Conservation (phyloP, 1,140 invertebrate genomes). For the Macrobrachium nipponense region DNA sequence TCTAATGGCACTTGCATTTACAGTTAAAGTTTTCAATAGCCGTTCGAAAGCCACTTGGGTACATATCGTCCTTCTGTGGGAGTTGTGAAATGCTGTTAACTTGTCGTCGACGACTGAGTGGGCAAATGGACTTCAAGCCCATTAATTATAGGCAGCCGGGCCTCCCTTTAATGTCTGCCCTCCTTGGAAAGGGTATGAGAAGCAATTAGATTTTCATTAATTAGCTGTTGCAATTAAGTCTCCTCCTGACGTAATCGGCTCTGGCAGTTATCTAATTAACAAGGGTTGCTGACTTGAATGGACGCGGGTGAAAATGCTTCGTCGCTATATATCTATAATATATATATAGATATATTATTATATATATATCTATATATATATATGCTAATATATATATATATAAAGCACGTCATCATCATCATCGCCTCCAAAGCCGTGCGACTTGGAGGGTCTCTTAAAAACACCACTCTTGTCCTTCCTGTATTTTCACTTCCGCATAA, state of each 20-base stretch:
- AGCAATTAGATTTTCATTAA: slow-evolving; percentile 24
- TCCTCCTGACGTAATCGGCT: slow-evolving; percentile 7
- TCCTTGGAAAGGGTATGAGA: not conserved
- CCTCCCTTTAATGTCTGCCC: not conserved
- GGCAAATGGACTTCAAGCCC: not conserved
- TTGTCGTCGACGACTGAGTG: not conserved
- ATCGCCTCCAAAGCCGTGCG: too few species aligned
- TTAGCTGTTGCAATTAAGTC: slow-evolving; percentile 19
- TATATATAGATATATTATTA: not conserved
- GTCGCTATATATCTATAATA: not conserved
- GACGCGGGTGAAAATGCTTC: too few species aligned
- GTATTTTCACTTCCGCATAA: too few species aligned
- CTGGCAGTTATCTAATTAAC: not conserved
- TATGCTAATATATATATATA: slow-evolving; percentile 33
- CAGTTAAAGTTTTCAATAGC: too few species aligned
- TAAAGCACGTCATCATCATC: not conserved
- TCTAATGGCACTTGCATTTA: too few species aligned
- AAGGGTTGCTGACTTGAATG: too few species aligned
- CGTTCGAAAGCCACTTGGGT: too few species aligned
- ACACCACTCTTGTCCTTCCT: too few species aligned
- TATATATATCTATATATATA: not conserved
- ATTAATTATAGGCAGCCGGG: not conserved
- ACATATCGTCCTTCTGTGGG: too few species aligned
- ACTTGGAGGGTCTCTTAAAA: too few species aligned
- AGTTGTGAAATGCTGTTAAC: too few species aligned